Evolutionary conservation across 2,797 vertebrate species (phyloP), one percentile per base, ranked within the genome.

Genomic region (Melopsittacus undulatus): DNA sequence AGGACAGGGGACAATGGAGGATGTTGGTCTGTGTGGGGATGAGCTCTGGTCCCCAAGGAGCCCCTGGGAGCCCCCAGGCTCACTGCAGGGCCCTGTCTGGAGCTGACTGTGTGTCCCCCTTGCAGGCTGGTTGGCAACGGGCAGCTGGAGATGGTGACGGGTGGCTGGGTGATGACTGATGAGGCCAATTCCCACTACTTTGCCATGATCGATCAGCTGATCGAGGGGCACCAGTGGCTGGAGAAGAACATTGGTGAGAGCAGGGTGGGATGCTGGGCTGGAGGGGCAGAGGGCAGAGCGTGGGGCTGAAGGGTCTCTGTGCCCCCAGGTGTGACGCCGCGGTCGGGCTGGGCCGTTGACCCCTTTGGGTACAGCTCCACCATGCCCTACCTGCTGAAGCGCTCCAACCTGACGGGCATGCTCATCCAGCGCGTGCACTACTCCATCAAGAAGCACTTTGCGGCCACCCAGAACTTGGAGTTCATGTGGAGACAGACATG

Each of bases 401-500:
- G 97, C 64, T 98, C 99, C 96, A 99, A 99, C 97, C 91, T 99
- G 96, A 99, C 99, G 26, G 99, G 97, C 98, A 99, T 99, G 99
- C 98, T 99, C 92, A 99, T 99, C 96, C 99, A 99, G 98, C 98
- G 99, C 11, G 97, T 99, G 79, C 99, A 99, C 94, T 99, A 99
- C 13, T 98, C 99, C 90, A 98, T 99, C 97, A 99, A 99, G 98
- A 99, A 99, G 95, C 99, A 99, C 97, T 99, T 99, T 63, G 81
- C 99, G 16, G 98, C 99, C 90, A 99, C 98, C 9, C 98, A 97
- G 89, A 99, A 97, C 95, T 97, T 99, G 97, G 99, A 99, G 98
- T 99, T 99, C 97, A 99, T 99, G 99, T 99, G 99, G 99, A 98
- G 99, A 96, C 99, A 99, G 97, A 97, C 98, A 0, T 99, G 99